These are phyloP conservation scores for Sphaeramia orbicularis DNA, from an alignment of 2,797 vertebrate species.

Conservation along the genomic window DNA sequence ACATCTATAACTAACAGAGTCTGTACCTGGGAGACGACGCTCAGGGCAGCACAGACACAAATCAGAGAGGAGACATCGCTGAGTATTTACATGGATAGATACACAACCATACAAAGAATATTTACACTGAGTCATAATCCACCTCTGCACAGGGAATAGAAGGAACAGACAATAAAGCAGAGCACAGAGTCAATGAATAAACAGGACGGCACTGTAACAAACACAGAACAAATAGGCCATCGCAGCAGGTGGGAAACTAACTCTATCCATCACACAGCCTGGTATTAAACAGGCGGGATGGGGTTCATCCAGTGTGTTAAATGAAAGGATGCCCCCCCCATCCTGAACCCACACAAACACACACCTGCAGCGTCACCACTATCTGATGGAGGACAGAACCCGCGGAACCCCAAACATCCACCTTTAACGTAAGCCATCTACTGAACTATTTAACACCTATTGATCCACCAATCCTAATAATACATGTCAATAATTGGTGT, in stretches of 20 bases:
- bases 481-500: too few species aligned
- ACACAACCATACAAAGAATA: background rate
- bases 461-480: too few species aligned
- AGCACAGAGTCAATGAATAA: background rate
- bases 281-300: constrained; percentile 3
- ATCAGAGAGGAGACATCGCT: background rate
- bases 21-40: too few species aligned
- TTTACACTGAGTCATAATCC: background rate
- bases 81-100: background rate
- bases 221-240: constrained; percentile 2
- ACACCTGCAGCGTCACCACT: too few species aligned
- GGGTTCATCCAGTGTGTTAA: constrained; percentile 26
- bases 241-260: constrained; percentile 28
- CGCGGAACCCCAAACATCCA: too few species aligned
- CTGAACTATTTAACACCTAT: too few species aligned
- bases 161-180: background rate
- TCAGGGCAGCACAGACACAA: too few species aligned
- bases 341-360: background rate
- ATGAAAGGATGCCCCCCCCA: constrained; percentile 24
- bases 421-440: too few species aligned
- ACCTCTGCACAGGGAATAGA: background rate
- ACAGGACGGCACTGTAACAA: background rate
- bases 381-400: too few species aligned
- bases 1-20: too few species aligned
- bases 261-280: constrained; percentile 15